A percentile compares a stretch with the other conserved stretches of the same genome.
phyloP scores from a whole-genome alignment of 1,140 invertebrate species.

The Drosophila trapezifrons region DNA sequence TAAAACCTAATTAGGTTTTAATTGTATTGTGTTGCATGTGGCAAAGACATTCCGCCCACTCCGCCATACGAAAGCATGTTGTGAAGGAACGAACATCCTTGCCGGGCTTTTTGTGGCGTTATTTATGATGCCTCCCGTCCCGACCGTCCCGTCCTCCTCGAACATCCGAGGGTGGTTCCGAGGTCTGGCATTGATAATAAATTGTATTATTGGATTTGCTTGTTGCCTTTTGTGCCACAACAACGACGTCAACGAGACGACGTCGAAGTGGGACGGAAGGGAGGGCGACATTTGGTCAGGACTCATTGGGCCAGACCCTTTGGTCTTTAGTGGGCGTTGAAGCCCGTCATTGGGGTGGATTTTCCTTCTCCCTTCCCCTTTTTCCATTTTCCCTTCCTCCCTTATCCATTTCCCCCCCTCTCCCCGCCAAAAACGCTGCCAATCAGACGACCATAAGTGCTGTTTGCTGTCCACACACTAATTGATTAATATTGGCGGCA shows the following conservation, averaged over 20 bases:
- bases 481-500: conserved; percentile 76
- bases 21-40: conserved; percentile 67
- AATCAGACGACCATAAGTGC: conserved; percentile 73
- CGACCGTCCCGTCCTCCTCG: conserved; percentile 1
- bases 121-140: conserved; percentile 65
- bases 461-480: conserved; percentile 75
- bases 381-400: background rate
- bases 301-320: conserved; percentile 38
- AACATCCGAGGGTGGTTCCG: conserved; percentile 41
- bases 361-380: background rate
- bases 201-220: conserved; percentile 80
- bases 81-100: conserved; percentile 20
- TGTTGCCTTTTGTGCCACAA: conserved; percentile 65
- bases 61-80: conserved; percentile 43
- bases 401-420: conserved; percentile 1
- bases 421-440: conserved; percentile 34
- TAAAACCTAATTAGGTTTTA: conserved; percentile 78
- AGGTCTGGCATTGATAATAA: conserved; percentile 73
- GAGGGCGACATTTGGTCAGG: conserved; percentile 56
- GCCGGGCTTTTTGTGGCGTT: conserved; percentile 54
- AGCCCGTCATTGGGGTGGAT: conserved; percentile 44
- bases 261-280: conserved; percentile 3
- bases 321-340: conserved; percentile 39
- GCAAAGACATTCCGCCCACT: conserved; percentile 47
- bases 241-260: conserved; percentile 18